phyloP scores from a whole-genome alignment of 2,888 invertebrate genomes.

The Neuroscelio doddi region DNA sequence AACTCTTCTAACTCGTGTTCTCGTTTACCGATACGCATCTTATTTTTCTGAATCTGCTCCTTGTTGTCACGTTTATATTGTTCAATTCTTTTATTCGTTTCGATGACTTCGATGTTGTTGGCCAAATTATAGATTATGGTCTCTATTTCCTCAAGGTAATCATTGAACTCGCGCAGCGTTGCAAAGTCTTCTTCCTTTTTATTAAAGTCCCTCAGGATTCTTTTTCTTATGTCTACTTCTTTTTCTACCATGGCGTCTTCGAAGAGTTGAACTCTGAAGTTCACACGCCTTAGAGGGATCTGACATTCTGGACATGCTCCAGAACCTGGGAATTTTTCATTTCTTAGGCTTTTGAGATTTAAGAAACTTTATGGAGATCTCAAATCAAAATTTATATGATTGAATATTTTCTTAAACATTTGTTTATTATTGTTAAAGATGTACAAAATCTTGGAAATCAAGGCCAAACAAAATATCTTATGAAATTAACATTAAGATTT shows the following conservation, averaged over 20 bases:
- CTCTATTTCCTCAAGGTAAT: constrained; percentile 97
- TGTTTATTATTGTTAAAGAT: background rate
- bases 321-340: constrained; percentile 84
- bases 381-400: constrained; percentile 27
- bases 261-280: constrained; percentile 95
- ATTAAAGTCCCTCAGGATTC: constrained; percentile 92
- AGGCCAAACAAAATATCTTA: no score
- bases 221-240: constrained; percentile 94
- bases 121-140: constrained; percentile 91
- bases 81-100: constrained; percentile 92
- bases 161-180: constrained; percentile 89
- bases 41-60: constrained; percentile 86
- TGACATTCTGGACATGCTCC: constrained; percentile 96
- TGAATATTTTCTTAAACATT: constrained; percentile 10
- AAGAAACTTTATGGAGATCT: no score
- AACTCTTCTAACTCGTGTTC: constrained; percentile 91
- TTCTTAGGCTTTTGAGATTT: no score
- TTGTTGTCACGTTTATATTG: constrained; percentile 93
- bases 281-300: constrained; percentile 88
- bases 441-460: background rate
- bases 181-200: constrained; percentile 96
- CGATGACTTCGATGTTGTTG: constrained; percentile 90
- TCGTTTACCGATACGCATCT: constrained; percentile 83
- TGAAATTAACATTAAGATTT: no score
- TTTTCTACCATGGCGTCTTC: constrained; percentile 98